Conservation (phyloP, 2,113 vertebrate species). For the Podarcis raffonei region DNA sequence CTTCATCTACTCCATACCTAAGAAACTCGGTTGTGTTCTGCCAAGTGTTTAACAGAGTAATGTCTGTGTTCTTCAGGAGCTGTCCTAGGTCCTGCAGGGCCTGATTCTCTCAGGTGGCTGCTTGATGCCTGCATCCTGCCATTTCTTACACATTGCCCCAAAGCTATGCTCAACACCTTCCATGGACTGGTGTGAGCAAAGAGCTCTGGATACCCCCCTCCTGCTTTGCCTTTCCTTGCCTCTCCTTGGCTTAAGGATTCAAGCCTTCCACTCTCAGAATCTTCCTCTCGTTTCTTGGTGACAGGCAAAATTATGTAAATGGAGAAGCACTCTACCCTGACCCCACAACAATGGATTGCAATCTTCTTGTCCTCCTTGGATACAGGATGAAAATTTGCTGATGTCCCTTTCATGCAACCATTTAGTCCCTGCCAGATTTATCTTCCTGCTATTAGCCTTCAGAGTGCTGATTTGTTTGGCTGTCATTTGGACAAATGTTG, state of each 20-base stretch:
- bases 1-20: neutral
- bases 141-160: neutral
- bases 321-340: fast-evolving
- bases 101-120: too few relatives aligned
- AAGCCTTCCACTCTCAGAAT: fast-evolving
- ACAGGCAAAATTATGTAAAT: neutral
- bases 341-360: neutral
- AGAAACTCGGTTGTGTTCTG: neutral
- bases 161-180: too few relatives aligned
- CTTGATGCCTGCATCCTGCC: neutral
- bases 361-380: slow-evolving; percentile 4
- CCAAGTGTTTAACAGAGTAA: neutral
- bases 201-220: neutral
- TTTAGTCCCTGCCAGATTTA: slow-evolving; percentile 62
- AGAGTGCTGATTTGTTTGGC: slow-evolving; percentile 70
- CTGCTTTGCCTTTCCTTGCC: neutral
- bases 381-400: slow-evolving; percentile 44
- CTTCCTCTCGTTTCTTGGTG: fast-evolving
- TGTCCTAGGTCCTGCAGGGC: too few relatives aligned
- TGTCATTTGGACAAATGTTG: slow-evolving; percentile 74
- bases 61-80: too few relatives aligned
- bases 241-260: neutral
- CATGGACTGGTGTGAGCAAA: neutral
- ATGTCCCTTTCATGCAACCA: neutral
- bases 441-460: slow-evolving; percentile 64